Conservation (phyloP, 2,888 invertebrate genomes). For the Oligia strigilis region DNA sequence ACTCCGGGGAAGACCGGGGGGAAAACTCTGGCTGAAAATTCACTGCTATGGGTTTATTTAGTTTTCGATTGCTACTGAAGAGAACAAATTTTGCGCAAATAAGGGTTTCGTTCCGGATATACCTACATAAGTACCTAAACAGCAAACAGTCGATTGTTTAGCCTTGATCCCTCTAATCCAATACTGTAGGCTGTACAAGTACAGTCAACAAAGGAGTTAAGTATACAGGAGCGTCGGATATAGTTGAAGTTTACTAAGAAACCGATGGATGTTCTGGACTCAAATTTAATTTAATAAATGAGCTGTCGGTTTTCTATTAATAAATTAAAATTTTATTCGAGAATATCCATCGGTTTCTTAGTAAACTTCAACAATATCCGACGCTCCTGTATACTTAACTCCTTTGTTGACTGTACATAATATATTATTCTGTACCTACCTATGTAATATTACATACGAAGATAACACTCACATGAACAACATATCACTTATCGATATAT, state of each 20-base stretch:
- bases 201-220: too few relatives aligned
- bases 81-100: slow-evolving; percentile 6
- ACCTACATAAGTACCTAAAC: background rate
- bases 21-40: background rate
- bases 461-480: background rate
- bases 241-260: too few relatives aligned
- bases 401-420: background rate
- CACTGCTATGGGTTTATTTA: background rate
- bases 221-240: too few relatives aligned
- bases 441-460: background rate
- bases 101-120: background rate
- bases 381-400: too few relatives aligned
- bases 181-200: slow-evolving; percentile 7
- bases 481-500: background rate
- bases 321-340: too few relatives aligned
- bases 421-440: background rate
- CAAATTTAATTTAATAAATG: too few relatives aligned
- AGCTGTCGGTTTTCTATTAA: too few relatives aligned
- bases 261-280: too few relatives aligned
- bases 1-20: background rate
- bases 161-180: slow-evolving; percentile 34
- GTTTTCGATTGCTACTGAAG: background rate
- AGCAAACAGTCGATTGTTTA: background rate
- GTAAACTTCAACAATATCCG: too few relatives aligned
- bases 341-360: too few relatives aligned